These are phyloP conservation scores for Pelobates cultripes DNA, from an alignment of 2,797 vertebrate species.

Conservation along the genomic window DNA sequence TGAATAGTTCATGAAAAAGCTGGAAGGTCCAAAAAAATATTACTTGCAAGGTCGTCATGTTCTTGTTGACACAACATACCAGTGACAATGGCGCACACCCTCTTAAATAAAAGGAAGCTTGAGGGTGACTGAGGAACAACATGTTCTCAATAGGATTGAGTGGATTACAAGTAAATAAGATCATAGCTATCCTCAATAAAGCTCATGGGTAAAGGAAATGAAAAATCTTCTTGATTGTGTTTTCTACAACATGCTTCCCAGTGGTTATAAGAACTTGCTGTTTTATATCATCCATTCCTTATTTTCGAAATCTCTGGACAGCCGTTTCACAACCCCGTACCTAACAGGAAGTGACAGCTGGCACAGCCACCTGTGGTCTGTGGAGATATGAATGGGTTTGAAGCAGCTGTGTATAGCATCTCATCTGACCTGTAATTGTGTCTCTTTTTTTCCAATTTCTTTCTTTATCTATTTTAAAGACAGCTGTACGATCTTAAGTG, in stretches of 20 bases:
- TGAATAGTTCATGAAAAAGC: too few species aligned
- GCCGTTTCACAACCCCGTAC: slow-evolving; percentile 50
- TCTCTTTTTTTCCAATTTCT: slow-evolving; percentile 4
- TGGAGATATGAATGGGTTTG: slow-evolving; percentile 26
- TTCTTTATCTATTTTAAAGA: slow-evolving; percentile 23
- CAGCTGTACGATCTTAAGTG: slow-evolving; percentile 38
- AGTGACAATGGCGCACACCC: slow-evolving; percentile 5
- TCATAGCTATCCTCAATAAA: slow-evolving; percentile 23
- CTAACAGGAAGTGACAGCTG: slow-evolving; percentile 50
- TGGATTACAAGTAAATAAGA: slow-evolving; percentile 18
- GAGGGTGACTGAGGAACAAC: slow-evolving; percentile 1
- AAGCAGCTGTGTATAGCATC: slow-evolving; percentile 46
- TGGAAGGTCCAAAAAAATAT: too few species aligned
- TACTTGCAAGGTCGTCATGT: neutral
- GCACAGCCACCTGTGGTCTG: slow-evolving; percentile 52
- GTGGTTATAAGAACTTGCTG: slow-evolving; percentile 21
- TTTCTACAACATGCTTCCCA: slow-evolving; percentile 12
- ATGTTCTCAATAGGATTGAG: neutral
- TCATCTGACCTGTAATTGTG: slow-evolving; percentile 36
- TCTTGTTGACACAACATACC: slow-evolving; percentile 1
- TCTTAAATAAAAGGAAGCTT: slow-evolving; percentile 20
- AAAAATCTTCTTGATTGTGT: slow-evolving; percentile 24
- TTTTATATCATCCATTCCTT: slow-evolving; percentile 40
- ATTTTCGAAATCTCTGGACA: slow-evolving; percentile 42
- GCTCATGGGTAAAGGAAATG: slow-evolving; percentile 17